Evolutionary conservation across 2,797 vertebrate genomes (phyloP), one percentile per base, ranked within the genome.

Genomic region (Lerista edwardsae): DNA sequence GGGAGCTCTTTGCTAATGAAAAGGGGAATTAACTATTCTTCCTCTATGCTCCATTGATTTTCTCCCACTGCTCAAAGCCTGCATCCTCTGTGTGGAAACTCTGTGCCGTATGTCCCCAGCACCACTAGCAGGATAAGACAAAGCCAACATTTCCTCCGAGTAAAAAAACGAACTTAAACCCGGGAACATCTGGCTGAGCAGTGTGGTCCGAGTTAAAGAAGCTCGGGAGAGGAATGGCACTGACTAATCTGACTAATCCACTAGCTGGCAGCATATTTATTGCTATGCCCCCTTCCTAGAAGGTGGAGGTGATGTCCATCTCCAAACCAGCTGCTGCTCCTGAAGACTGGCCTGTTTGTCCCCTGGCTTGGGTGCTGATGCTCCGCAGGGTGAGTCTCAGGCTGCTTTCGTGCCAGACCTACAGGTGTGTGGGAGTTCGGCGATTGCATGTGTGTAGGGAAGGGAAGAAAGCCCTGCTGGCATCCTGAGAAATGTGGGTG

Each of bases 1-100:
- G 59, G 25, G 61, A 61, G 51, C 55, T 76, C 23, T 84, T 80
- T 69, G 39, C 64, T 79, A 84, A 79, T 74, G 59, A 84, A 84
- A 79, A 68, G 69, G 31, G 44, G 69, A 84, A 57, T 84, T 79
- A 79, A 65, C n/a, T 5, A 84, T 41, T 68, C 75, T 77, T 27
- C 51, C 34, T 77, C 67, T 64, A 21, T 73, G 75, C 61, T 65
- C 39, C 82, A 47, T 71, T 84, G 82, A 47, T 41, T 79, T 41
- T 19, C 77, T 64, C 59, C 68, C 83, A 79, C 67, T 64, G 57
- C 39, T 65, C 76, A 73, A 41, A 36, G 57, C 34, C 51, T 29
- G 39, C 6, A 23, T 39, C 83, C 41, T 72, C 41, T 6, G 10
- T 51, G 10, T 51, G 59, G 68, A 62, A n/a, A 34, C 29, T n/a